Evolutionary conservation across 2,797 vertebrate species (phyloP).

Genomic region (Tolypeutes matacus): DNA sequence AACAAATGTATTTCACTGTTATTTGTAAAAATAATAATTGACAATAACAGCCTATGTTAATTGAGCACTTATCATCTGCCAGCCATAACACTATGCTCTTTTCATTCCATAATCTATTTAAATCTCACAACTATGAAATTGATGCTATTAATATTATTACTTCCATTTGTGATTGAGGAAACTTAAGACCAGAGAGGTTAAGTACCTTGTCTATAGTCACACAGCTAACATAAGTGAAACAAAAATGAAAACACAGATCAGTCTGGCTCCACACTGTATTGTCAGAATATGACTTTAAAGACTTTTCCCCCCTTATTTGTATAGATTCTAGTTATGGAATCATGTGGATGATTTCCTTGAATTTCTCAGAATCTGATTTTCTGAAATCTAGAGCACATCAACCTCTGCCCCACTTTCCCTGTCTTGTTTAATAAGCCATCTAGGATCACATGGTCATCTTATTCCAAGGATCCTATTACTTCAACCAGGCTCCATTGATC

Average conservation of each 20-base stretch:
- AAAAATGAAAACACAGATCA: constrained; percentile 19
- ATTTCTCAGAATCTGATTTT: constrained; percentile 46
- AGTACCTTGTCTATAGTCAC: constrained; percentile 35
- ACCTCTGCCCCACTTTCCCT: background rate
- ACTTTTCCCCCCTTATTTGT: background rate
- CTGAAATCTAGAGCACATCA: background rate
- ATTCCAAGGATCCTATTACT: background rate
- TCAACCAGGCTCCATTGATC: background rate
- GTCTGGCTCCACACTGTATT: background rate
- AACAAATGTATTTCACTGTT: background rate
- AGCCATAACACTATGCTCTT: background rate
- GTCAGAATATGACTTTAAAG: background rate
- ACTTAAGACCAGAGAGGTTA: constrained; percentile 7
- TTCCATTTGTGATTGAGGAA: background rate
- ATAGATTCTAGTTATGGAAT: background rate
- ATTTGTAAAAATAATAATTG: constrained; percentile 1
- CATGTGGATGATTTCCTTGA: background rate
- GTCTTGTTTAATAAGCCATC: constrained; percentile 30
- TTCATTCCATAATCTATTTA: background rate
- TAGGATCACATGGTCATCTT: background rate
- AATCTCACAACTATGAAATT: background rate
- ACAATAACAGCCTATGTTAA: background rate
- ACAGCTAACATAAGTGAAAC: background rate
- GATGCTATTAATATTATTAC: background rate
- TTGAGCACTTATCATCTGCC: background rate